Base-by-base conservation (phyloP, 1,140 invertebrate species). In the Amphibalanus amphitrite region DNA sequence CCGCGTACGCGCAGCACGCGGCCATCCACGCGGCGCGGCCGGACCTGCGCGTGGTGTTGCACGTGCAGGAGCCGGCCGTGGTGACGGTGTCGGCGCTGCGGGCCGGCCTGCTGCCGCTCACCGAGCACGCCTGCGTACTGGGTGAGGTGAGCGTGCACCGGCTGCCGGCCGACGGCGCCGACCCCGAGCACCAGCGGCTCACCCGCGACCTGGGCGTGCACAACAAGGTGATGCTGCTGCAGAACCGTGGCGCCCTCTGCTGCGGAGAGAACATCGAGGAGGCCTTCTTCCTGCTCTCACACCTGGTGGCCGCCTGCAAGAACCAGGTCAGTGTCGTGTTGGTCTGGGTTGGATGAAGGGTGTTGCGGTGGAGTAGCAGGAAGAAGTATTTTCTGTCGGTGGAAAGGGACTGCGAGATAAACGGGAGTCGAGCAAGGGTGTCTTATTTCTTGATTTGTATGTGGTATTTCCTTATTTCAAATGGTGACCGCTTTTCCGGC, bases 241-340 rank as follows among this genome's bases (percentile, higher is more conserved):
- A 89, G 71, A 97, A 98, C 81, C 92, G 95, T 78, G 97, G 96
- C 73, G 92, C 94, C 30, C 85, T 99, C 0, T 95, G 92, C 79
- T 97, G 95, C 83, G 97, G 96, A 67, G 92, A 92, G 77, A 92
- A 93, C 4, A 87, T 99, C 69, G 96, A 98, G 82, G 97, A 99
- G 82, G 95, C 96, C 15, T 97, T 96, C 82, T 90, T 86, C 82
- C 89, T 93, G 79, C 89, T 93, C 65, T 88, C 87, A 76, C 90
- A 91, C 81, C 85, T 87, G 69, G 88, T 95, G 71, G 81, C 89
- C 72, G 93, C 95, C 23, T 94, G 92, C 80, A 92, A 96, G 81
- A 90, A 90, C 70, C 89, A 89, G 79, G 82, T 75, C 71, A n/a
- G 47, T 38, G 38, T 6, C 38, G 38, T 17, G 38, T 6, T 17